phyloP scores from a whole-genome alignment of 2,888 invertebrate species.

The Eristalis intricaria region DNA sequence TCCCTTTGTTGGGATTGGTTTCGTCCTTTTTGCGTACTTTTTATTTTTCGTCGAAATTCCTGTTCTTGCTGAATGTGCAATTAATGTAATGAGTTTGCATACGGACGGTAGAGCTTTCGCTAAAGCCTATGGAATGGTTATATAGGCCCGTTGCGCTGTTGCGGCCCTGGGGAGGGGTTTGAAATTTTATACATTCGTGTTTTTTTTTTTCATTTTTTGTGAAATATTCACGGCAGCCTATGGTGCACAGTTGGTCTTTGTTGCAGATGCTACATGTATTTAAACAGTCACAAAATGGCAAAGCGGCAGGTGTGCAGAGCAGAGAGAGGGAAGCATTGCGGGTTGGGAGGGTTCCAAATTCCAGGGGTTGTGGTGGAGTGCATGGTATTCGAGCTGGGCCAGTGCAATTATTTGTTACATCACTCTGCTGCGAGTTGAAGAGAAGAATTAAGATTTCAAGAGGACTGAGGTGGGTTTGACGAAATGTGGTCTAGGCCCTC shows the following conservation, averaged over 20 bases:
- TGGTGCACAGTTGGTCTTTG: slow-evolving; percentile 4
- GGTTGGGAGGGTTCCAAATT: neutral
- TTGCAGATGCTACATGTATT: slow-evolving; percentile 2
- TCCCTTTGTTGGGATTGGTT: slow-evolving; percentile 56
- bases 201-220: neutral
- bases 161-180: neutral
- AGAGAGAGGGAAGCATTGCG: neutral
- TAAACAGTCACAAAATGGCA: slow-evolving; percentile 9
- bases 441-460: neutral
- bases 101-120: slow-evolving; percentile 49
- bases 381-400: neutral
- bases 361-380: neutral
- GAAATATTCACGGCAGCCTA: neutral
- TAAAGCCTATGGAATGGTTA: slow-evolving; percentile 18
- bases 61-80: slow-evolving; percentile 65
- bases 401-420: neutral
- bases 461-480: neutral
- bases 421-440: no score
- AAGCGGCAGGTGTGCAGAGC: neutral
- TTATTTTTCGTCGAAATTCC: slow-evolving; percentile 3
- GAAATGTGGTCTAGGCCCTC: no score
- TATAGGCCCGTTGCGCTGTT: neutral
- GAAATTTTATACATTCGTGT: neutral
- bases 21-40: slow-evolving; percentile 21
- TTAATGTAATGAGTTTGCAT: slow-evolving; percentile 71